phyloP scores from a whole-genome alignment of 2,797 vertebrate genomes.

The Cercopithecus mitis region DNA sequence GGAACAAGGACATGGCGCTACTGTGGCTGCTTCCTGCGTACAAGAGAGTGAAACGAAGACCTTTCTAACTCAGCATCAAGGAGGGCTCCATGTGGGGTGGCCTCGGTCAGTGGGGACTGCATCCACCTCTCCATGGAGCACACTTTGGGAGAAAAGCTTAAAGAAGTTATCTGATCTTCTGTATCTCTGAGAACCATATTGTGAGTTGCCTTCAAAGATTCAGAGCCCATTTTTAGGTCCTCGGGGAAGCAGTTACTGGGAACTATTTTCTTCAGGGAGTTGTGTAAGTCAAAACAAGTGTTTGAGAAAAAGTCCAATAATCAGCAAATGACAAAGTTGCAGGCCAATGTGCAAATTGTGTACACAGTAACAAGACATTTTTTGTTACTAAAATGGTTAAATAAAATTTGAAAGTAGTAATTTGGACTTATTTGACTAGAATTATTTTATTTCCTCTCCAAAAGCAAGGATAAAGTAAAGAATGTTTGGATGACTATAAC shows the following conservation, averaged over 20 bases:
- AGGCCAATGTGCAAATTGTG: not conserved
- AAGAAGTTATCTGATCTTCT: not conserved
- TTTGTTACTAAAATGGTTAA: not conserved
- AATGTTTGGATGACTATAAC: not conserved
- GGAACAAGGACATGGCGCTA: not conserved
- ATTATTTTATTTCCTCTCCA: not conserved
- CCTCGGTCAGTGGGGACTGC: not conserved
- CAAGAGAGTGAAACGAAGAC: not conserved
- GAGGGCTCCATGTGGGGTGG: not conserved
- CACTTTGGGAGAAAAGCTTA: accelerated
- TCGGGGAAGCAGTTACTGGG: not conserved
- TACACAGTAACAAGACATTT: not conserved
- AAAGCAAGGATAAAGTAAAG: not conserved
- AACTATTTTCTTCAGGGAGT: not conserved
- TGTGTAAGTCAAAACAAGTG: not conserved
- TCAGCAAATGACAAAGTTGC: not conserved
- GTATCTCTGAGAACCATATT: not conserved
- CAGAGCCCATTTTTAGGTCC: not conserved
- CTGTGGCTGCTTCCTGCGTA: not conserved
- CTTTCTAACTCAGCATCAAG: not conserved
- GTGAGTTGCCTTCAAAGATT: not conserved
- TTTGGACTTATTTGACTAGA: not conserved
- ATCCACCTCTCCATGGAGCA: not conserved
- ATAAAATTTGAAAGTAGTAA: not conserved
- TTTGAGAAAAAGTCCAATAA: not conserved